phyloP scores from a whole-genome alignment of 1,140 invertebrate species.

The Oedothorax gibbosus region DNA sequence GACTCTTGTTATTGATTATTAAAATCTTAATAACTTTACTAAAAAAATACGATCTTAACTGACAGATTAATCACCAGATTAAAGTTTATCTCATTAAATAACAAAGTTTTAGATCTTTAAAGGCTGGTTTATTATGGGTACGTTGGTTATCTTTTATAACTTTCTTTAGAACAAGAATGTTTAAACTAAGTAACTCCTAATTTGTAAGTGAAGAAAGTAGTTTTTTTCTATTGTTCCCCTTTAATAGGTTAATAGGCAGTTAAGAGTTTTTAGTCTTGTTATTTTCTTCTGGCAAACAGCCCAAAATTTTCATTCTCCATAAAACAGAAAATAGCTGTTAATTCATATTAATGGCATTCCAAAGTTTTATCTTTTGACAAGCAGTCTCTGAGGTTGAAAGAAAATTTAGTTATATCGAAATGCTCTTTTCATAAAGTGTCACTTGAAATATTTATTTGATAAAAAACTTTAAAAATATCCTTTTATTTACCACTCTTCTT shows the following conservation, averaged over 20 bases:
- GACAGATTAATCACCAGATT: background rate
- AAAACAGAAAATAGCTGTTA: conserved; percentile 27
- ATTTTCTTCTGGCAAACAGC: conserved; percentile 11
- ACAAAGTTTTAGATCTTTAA: background rate
- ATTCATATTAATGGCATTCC: conserved; percentile 41
- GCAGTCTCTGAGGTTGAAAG: conserved; percentile 31
- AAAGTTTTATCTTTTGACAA: conserved; percentile 40
- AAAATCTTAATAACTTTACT: too few species aligned
- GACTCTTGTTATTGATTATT: too few species aligned
- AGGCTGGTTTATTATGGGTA: background rate
- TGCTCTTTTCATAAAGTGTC: conserved; percentile 6
- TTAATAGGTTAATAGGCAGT: conserved; percentile 49
- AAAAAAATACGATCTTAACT: background rate
- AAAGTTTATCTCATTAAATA: background rate
- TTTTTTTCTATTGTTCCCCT: conserved; percentile 3
- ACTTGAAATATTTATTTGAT: conserved; percentile 1
- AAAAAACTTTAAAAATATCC: too few species aligned
- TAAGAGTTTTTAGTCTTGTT: conserved; percentile 20
- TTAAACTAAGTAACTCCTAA: conserved; percentile 16
- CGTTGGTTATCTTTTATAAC: background rate
- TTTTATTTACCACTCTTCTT: too few species aligned
- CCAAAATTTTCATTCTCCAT: conserved; percentile 5
- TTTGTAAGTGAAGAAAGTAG: conserved; percentile 16
- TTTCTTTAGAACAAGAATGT: background rate
- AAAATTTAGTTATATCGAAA: conserved; percentile 5